Evolutionary conservation across 2,888 invertebrate species (phyloP).

Genomic region (Leucozona laternaria): DNA sequence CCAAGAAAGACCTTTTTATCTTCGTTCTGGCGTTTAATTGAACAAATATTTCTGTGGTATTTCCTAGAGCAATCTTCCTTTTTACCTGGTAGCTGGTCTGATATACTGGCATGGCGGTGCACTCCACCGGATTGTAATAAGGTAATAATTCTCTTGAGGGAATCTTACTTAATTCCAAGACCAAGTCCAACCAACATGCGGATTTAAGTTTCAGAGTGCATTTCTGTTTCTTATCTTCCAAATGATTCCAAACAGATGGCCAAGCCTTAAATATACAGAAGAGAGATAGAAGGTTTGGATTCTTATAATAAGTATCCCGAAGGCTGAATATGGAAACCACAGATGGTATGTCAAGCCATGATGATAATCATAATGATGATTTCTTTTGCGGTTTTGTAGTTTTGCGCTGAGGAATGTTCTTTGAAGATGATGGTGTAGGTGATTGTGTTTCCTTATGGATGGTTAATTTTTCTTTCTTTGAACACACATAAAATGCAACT

Average conservation of each 20-base stretch:
- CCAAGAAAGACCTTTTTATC: slow-evolving; percentile 9
- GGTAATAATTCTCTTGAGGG: slow-evolving; percentile 63
- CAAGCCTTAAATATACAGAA: slow-evolving; percentile 27
- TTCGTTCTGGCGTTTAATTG: slow-evolving; percentile 69
- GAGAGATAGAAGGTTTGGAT: slow-evolving; percentile 4
- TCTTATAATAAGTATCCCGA: background rate
- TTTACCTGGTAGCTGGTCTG: slow-evolving; percentile 51
- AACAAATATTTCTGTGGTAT: slow-evolving; percentile 61
- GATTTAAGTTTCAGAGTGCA: slow-evolving; percentile 42
- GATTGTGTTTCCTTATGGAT: slow-evolving; percentile 45
- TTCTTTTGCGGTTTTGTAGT: slow-evolving; percentile 71
- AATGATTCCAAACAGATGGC: slow-evolving; percentile 68
- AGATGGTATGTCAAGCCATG: slow-evolving; percentile 65
- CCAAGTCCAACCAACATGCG: no score
- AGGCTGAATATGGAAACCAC: slow-evolving; percentile 49
- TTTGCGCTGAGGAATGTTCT: slow-evolving; percentile 70
- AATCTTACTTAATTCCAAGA: slow-evolving; percentile 64
- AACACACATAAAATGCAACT: background rate
- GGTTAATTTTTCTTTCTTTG: slow-evolving; percentile 33
- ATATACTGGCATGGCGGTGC: background rate
- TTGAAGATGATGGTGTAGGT: slow-evolving; percentile 61
- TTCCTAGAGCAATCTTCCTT: slow-evolving; percentile 17
- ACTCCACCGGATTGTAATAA: slow-evolving; percentile 44
- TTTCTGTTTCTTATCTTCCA: slow-evolving; percentile 64
- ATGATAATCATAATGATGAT: slow-evolving; percentile 46